Base-by-base conservation (phyloP, 2,797 vertebrate genomes). In the Pipistrellus pygmaeus region DNA sequence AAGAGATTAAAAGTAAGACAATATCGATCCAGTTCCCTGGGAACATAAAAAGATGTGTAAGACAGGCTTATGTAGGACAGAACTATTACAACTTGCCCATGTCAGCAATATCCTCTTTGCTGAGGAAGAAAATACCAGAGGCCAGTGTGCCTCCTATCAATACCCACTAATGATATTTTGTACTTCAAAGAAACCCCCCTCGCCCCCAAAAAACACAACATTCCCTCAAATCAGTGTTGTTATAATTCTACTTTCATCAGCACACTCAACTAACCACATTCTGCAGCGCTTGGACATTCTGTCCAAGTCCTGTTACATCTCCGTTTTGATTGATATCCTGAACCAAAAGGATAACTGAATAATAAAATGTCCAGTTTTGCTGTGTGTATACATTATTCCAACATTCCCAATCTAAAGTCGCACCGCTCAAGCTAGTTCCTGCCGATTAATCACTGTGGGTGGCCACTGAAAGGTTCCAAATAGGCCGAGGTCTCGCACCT, bases 111-210 rank as follows among this genome's bases (percentile, higher is more conserved):
- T 87, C 41, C 21, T 84, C 44, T 75, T 77, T 91, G 41, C 53
- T 87, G 72, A 91, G 48, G 9, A 6, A 27, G 60, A 93, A 95
- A 94, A 89, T 93, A 90, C 48, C 64, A 57, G 84, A 86, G 71
- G 57, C 57, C 38, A 88, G 69, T 38, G 66, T 41, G 32, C 66
- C 10, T 91, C 5, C 0, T 84, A 68, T 71, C 32, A 85, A 12
- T 55, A 72, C 17, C 10, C 21, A 82, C 46, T 84, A 68, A 92
- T 68, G 66, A 83, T 53, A 81, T 68, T 87, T 76, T 84, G 23
- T 17, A 32, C 41, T 41, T 78, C 80, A 69, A 60, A 91, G 64
- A 73, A 85, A 48, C 18, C 32, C 11, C 44, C 44, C 44, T 46
- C 10, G 11, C 25, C 57, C 23, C 4, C 20, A 2, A 21, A 55